phyloP scores from a whole-genome alignment of 2,113 vertebrate genomes.

The Aramus guarauna region DNA sequence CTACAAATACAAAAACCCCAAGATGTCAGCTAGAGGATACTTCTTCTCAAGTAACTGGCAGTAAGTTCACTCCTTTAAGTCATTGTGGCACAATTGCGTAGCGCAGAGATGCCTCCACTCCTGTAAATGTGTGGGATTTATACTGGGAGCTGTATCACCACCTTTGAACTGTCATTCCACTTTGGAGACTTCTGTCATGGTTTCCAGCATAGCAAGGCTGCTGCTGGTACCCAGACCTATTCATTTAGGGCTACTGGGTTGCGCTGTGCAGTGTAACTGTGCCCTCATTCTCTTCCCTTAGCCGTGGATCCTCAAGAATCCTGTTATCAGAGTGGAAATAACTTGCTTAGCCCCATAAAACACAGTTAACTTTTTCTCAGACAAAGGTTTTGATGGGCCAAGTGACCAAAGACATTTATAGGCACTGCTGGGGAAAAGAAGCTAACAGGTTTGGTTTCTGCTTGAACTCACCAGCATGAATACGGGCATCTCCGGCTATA shows the following conservation, averaged over 20 bases:
- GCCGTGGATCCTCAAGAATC: background rate
- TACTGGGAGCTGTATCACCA: background rate
- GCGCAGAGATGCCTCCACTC: background rate
- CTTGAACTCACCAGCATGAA: slow-evolving; percentile 87
- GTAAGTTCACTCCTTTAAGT: background rate
- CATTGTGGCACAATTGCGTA: background rate
- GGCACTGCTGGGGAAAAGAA: background rate
- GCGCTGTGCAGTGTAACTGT: fast-evolving
- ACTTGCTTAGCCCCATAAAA: background rate
- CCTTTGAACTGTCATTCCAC: background rate
- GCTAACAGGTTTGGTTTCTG: background rate
- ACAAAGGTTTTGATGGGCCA: background rate
- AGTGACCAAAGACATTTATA: background rate
- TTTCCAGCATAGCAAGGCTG: background rate
- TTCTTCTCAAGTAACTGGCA: background rate
- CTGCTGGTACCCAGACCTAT: background rate
- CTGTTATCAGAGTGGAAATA: background rate
- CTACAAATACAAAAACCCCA: background rate
- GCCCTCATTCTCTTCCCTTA: background rate
- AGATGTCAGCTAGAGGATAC: background rate
- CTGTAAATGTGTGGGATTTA: background rate
- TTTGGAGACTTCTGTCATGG: background rate
- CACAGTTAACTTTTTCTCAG: background rate
- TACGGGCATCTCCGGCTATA: slow-evolving; percentile 90
- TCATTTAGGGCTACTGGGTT: background rate